Evolutionary conservation across 2,888 invertebrate species (phyloP), one percentile per base, ranked within the genome.

Genomic region (Eulithis testata): DNA sequence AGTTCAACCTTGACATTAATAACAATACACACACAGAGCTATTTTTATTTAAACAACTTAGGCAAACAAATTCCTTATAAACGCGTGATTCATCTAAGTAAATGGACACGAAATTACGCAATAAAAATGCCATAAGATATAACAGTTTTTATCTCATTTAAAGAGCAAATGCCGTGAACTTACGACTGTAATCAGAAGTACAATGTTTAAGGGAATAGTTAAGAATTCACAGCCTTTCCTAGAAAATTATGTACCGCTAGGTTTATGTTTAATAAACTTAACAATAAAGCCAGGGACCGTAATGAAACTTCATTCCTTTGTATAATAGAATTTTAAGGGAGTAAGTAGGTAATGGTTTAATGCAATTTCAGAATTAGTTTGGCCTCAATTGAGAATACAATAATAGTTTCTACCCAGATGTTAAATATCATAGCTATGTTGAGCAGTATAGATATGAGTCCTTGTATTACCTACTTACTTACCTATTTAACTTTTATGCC

Each of bases 71-170:
- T 21, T 49, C 2, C 1, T 14, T 21, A 14, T 21, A 37, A 31
- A 51, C 11, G 5, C 4, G 6, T 73, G 69, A 73, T 64, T 73
- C 72, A 72, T 64, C 31, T 53, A 52, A 67, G 69, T 66, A 31
- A 31, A 31, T 65, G 69, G 64, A 67, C 59, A 56, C 49, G 21
- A 66, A 67, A 63, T 70, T 65, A 49, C 65, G 65, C 57, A 71
- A 69, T 70, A 61, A 66, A 64, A 66, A 40, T 40, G 9, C 8
- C 8, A 59, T 57, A 36, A 47, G 44, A 21, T n/a, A 11, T 14
- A 51, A 40, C 49, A 63, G 66, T 60, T 68, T 40, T 43, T 47
- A 45, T 64, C 45, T 53, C 65, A 63, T 63, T 55, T 51, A 49
- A 40, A 47, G 27, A 40, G 58, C 62, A 55, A 68, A 65, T 44